Evolutionary conservation across 2,113 vertebrate species (phyloP).

Genomic region (Microtus oregoni): DNA sequence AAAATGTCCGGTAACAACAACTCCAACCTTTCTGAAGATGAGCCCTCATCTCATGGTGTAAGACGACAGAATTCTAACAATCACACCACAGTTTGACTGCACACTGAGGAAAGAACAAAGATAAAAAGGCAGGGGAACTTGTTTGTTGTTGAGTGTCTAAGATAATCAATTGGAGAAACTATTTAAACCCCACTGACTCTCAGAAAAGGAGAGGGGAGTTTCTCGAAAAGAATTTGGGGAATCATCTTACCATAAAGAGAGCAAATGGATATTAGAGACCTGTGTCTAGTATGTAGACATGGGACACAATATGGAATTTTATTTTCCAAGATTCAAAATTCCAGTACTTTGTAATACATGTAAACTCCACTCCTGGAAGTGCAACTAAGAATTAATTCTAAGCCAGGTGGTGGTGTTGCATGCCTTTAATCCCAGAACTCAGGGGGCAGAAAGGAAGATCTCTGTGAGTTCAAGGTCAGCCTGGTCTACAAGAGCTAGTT

Average conservation of each 20-base stretch:
- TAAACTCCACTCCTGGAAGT: not conserved
- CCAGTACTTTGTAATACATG: slow-evolving; percentile 9
- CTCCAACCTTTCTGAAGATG: not conserved
- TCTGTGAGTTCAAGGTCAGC: too few relatives aligned
- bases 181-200: not conserved
- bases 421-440: too few relatives aligned
- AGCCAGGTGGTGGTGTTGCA: too few relatives aligned
- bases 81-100: not conserved
- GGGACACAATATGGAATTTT: not conserved
- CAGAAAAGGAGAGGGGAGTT: not conserved
- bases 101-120: not conserved
- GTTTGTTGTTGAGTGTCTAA: not conserved
- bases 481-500: too few relatives aligned
- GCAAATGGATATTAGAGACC: not conserved
- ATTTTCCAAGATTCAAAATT: slow-evolving; percentile 33
- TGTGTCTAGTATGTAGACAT: not conserved
- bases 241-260: slow-evolving; percentile 10
- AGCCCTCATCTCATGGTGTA: not conserved
- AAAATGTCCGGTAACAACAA: not conserved
- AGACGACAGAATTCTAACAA: not conserved
- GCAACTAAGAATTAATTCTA: slow-evolving; percentile 4
- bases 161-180: not conserved
- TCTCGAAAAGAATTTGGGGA: not conserved
- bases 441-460: too few relatives aligned
- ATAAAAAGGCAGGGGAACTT: not conserved